Evolutionary conservation across 2,113 vertebrate genomes (phyloP).

Genomic region (Collichthys lucidus): DNA sequence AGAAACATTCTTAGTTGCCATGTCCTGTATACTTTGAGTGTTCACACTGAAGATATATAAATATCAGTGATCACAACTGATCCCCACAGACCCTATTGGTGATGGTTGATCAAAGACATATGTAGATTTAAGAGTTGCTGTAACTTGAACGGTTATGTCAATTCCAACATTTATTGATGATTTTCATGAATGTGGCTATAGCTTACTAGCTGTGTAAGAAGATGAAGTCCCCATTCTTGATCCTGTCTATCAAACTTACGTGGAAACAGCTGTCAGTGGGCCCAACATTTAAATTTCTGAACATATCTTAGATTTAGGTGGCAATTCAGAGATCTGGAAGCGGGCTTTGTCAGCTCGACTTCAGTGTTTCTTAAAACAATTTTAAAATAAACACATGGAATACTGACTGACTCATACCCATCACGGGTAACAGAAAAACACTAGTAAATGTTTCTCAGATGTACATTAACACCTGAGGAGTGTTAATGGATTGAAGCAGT

Average conservation of each 20-base stretch:
- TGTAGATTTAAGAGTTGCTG: too few relatives aligned
- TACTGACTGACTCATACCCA: background rate
- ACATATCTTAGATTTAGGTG: background rate
- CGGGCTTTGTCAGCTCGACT: background rate
- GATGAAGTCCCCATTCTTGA: background rate
- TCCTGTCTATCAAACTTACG: background rate
- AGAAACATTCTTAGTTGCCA: too few relatives aligned
- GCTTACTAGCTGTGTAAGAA: background rate
- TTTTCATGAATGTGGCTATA: background rate
- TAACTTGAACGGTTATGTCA: background rate
- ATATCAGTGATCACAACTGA: too few relatives aligned
- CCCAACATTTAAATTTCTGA: background rate
- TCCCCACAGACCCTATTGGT: too few relatives aligned
- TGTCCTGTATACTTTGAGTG: too few relatives aligned
- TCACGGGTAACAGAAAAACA: background rate
- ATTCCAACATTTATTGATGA: background rate
- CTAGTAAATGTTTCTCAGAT: background rate
- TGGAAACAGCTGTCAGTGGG: background rate
- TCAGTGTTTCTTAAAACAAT: background rate
- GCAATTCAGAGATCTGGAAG: background rate
- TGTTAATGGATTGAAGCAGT: constrained; percentile 5
- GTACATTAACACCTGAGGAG: constrained; percentile 2
- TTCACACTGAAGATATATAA: too few relatives aligned
- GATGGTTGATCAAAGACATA: too few relatives aligned
- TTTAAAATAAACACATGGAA: background rate